Percentiles rank a stretch among this genome's conserved stretches.
Conservation (phyloP, 2,113 vertebrate genomes). For the Mustelus asterias region DNA sequence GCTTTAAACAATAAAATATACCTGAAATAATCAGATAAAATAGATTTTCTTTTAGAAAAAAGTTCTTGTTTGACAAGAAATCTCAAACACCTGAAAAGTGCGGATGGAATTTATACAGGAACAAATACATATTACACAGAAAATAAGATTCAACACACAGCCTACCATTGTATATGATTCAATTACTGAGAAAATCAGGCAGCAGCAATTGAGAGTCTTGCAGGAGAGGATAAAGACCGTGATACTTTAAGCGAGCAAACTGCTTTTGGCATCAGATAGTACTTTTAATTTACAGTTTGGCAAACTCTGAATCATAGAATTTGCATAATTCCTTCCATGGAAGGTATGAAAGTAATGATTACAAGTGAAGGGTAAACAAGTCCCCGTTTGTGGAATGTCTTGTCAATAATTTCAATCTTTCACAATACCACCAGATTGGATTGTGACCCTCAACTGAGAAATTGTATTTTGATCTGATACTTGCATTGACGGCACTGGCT, state of each 20-base stretch:
- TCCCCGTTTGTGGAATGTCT: background rate
- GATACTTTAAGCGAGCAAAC: background rate
- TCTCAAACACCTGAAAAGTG: conserved; percentile 51
- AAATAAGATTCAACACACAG: background rate
- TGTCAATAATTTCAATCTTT: background rate
- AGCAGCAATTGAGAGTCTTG: background rate
- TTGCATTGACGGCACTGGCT: background rate
- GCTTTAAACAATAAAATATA: conserved; percentile 97
- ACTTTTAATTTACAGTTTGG: background rate
- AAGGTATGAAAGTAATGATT: background rate
- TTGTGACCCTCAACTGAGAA: background rate
- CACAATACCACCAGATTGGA: background rate
- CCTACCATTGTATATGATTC: background rate
- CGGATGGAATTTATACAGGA: background rate
- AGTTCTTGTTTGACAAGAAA: conserved; percentile 99
- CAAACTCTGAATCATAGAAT: background rate
- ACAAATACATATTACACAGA: conserved; percentile 13
- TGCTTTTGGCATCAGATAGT: background rate
- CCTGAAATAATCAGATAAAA: conserved; percentile 81
- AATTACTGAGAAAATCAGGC: background rate
- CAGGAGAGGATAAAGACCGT: background rate
- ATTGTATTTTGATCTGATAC: background rate
- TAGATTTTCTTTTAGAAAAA: conserved; percentile 63
- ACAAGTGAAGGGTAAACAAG: background rate
- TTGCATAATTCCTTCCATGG: background rate